Base-by-base conservation (phyloP, 2,797 vertebrate genomes). In the Coccyzus lansbergi region DNA sequence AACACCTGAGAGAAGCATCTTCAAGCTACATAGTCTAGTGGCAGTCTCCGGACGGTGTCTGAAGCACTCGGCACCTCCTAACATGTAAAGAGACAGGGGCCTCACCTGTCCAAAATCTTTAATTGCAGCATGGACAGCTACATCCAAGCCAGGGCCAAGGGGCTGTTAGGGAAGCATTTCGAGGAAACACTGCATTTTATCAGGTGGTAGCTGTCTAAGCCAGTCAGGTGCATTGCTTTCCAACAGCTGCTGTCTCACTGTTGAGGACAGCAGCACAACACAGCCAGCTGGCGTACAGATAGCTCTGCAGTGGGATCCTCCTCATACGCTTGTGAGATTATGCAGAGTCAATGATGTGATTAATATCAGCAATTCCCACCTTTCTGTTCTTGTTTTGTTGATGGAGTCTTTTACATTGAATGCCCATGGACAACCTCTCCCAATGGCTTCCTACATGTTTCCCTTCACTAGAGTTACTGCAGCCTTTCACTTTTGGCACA, bases 71-170 rank as follows among this genome's bases (percentile, higher is more conserved):
- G 42, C 7, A 17, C 16, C 16, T 82, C 18, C 7, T 26, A 46
- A 25, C 0, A 0, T 20, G 6, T 28, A 58, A n/a, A 15, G 16
- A 83, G 42, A 6, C 1, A 5, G 12, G 13, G 15, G 8, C 1
- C 21, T 72, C 1, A 0, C 17, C 63, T 51, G 38, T 29, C 33
- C 44, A 56, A 48, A 58, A 52, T 67, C 49, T 36, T 28, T 68
- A 68, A 26, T 29, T 46, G 36, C 71, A 68, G 12, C 22, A 26
- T 2, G 15, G 33, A 26, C 26, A 40, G 28, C 26, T 36, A 31
- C 33, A 51, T 42, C 25, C 5, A 0, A 77, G 42, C 25, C 21
- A 62, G 46, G 46, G 29, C 29, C 48, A 12, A 62, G 26, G n/a
- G 20, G 10, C 34, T 85, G n/a, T 21, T 21, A 33, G 59, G 48